Conservation (phyloP, 1,140 invertebrate species). For the Eriosoma lanigerum region DNA sequence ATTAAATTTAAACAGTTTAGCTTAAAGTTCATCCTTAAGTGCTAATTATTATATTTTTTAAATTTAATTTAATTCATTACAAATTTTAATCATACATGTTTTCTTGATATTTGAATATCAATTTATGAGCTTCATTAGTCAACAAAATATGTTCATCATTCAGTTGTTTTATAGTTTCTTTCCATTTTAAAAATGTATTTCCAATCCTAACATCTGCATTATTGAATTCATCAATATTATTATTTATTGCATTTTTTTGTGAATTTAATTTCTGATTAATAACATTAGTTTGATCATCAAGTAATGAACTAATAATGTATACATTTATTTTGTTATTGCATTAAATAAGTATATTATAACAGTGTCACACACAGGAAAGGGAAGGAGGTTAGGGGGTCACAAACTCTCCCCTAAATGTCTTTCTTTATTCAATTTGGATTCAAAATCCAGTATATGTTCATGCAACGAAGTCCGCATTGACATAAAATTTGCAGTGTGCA, state of each 20-base stretch:
- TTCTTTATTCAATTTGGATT: too few species aligned
- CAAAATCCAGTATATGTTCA: too few species aligned
- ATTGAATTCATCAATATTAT: neutral
- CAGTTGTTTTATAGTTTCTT: neutral
- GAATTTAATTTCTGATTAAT: neutral
- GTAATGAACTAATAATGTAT: neutral
- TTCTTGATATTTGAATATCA: conserved; percentile 16
- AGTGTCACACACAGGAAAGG: too few species aligned
- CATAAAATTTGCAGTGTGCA: too few species aligned
- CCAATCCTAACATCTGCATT: neutral
- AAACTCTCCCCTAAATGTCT: too few species aligned
- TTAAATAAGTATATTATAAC: too few species aligned
- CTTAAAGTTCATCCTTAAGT: too few species aligned
- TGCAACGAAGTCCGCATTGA: too few species aligned
- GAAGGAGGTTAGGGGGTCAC: too few species aligned
- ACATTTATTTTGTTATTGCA: neutral
- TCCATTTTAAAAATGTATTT: neutral
- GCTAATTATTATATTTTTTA: too few species aligned
- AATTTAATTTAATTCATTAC: neutral
- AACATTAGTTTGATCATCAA: conserved; percentile 3
- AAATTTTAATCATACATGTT: neutral
- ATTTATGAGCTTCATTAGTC: neutral
- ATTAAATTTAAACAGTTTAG: too few species aligned
- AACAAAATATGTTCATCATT: neutral
- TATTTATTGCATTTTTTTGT: neutral